phyloP scores from a whole-genome alignment of 2,888 invertebrate species.

The Drosophila mercatorum region DNA sequence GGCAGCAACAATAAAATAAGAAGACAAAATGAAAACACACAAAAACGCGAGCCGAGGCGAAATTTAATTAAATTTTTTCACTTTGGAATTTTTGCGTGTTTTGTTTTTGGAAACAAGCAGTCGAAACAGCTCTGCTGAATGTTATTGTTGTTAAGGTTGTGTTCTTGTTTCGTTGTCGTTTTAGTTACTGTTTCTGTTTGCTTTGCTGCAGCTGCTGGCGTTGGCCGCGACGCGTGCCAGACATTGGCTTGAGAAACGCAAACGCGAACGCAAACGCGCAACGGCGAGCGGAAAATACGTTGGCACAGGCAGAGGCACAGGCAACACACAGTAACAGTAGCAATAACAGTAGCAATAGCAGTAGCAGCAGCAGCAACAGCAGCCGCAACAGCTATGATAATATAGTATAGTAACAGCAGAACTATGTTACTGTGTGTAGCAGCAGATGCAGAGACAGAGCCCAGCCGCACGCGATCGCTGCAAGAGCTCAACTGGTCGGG shows the following conservation, averaged over 20 bases:
- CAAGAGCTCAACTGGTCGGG: slow-evolving; percentile 79
- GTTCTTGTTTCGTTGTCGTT: slow-evolving; percentile 43
- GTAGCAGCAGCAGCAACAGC: not conserved
- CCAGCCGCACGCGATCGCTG: slow-evolving; percentile 81
- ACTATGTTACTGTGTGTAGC: slow-evolving; percentile 1
- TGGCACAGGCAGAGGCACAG: slow-evolving; percentile 2
- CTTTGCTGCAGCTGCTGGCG: slow-evolving; percentile 47
- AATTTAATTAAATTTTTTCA: slow-evolving; percentile 50
- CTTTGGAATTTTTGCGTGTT: slow-evolving; percentile 32
- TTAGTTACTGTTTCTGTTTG: slow-evolving; percentile 33
- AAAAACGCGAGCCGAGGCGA: slow-evolving; percentile 48
- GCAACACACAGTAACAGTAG: slow-evolving; percentile 1
- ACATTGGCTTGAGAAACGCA: slow-evolving; percentile 37
- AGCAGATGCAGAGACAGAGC: slow-evolving; percentile 49
- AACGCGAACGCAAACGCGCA: slow-evolving; percentile 14
- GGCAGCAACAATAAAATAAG: slow-evolving; percentile 31
- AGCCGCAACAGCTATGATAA: slow-evolving; percentile 5
- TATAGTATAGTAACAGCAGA: slow-evolving; percentile 1
- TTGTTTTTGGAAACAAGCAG: slow-evolving; percentile 29
- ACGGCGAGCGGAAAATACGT: slow-evolving; percentile 19
- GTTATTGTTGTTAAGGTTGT: slow-evolving; percentile 45
- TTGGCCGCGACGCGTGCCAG: slow-evolving; percentile 38
- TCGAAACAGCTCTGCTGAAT: slow-evolving; percentile 43
- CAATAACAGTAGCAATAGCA: not conserved
- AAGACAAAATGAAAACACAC: slow-evolving; percentile 54